Evolutionary conservation across 1,140 invertebrate species (phyloP).

Genomic region (Amyelois transitella): DNA sequence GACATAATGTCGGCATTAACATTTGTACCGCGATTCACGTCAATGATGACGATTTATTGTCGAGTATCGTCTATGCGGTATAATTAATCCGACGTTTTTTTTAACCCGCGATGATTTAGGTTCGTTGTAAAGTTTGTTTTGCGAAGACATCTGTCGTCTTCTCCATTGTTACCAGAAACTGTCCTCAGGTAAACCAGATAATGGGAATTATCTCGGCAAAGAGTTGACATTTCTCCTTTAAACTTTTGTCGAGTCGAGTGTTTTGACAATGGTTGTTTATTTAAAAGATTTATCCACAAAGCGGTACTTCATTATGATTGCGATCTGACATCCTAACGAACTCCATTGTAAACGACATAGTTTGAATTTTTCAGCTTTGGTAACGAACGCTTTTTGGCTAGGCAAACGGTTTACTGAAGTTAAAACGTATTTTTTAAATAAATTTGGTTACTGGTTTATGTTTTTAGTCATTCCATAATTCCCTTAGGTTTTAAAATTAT

Average conservation of each 20-base stretch:
- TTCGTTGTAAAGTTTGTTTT: conserved; percentile 63
- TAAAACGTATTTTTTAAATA: background rate
- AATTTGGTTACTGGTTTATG: too few relatives aligned
- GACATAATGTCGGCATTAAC: conserved; percentile 70
- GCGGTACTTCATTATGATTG: conserved; percentile 20
- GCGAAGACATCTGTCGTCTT: conserved; percentile 63
- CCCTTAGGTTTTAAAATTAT: too few relatives aligned
- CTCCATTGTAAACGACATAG: conserved; percentile 2
- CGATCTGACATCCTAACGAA: conserved; percentile 11
- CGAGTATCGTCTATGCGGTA: conserved; percentile 44
- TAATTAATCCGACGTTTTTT: conserved; percentile 71
- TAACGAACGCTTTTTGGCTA: background rate
- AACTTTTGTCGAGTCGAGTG: conserved; percentile 60
- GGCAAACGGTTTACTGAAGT: background rate
- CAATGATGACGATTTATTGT: conserved; percentile 72
- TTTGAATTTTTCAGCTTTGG: conserved; percentile 8
- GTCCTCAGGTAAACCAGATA: conserved; percentile 64
- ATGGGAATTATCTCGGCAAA: conserved; percentile 60
- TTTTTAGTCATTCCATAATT: too few relatives aligned
- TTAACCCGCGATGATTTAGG: conserved; percentile 50
- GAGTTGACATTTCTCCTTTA: conserved; percentile 62
- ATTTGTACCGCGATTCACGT: conserved; percentile 66
- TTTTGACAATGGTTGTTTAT: conserved; percentile 62
- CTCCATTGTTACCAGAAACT: conserved; percentile 44
- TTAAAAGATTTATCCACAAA: conserved; percentile 39